Evolutionary conservation across 2,113 vertebrate genomes (phyloP), one percentile per base, ranked within the genome.

Genomic region (Cynopterus brachyotis): DNA sequence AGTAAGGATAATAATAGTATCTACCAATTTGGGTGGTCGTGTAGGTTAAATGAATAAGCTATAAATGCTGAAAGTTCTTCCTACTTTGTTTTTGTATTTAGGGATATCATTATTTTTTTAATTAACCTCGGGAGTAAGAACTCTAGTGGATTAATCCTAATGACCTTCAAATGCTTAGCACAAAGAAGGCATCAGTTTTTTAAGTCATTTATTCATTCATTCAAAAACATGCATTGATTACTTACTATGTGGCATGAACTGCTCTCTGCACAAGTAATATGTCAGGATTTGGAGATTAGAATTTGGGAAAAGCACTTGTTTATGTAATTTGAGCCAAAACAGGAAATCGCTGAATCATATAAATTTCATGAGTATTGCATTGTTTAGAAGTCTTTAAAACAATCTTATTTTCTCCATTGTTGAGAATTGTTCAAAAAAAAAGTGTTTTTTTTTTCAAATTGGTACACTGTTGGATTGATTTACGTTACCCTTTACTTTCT

Each of bases 331-430:
- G 30, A 94, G 45, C 35, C 37, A 40, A 86, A 89, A 91, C 45
- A 32, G 40, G 50, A 95, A 91, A 84, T 62, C 26, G 8, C 20
- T 66, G 1, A 67, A 78, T 91, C 42, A 53, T 22, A 69, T 73
- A 83, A 96, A 78, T 40, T 32, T 94, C 55, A 66, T 64, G 59
- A 62, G 85, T 89, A 79, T 57, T 93, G 3, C 32, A 93, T 53
- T 86, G 12, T 35, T 94, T 80, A 53, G 50, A 50, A 59, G 62
- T 89, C 35, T 80, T 82, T 72, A 73, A 89, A 98, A 89, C n/a
- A 62, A 22, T 87, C 22, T 64, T 66, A 53, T 70, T 94, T 85
- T 93, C 26, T 75, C 22, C 30, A 62, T 79, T 87, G 59, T 66
- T 82, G 67, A 4, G 11, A 59, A 53, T 87, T 30, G 37, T 64